Conservation (phyloP, 2,888 invertebrate genomes). For the Fragum fragum region DNA sequence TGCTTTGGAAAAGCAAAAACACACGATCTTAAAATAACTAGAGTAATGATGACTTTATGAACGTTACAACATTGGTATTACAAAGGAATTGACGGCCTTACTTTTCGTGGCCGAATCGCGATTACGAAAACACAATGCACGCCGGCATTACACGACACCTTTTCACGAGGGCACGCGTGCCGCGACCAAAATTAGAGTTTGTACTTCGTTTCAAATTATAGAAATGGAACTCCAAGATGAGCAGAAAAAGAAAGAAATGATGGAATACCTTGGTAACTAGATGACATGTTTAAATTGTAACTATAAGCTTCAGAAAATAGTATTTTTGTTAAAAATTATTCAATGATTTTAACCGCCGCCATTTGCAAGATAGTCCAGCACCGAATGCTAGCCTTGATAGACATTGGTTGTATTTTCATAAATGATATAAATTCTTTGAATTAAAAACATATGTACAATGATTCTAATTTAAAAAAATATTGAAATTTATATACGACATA, state of each 20-base stretch:
- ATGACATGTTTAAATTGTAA: slow-evolving; percentile 13
- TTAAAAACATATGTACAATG: too few relatives aligned
- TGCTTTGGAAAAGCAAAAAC: too few relatives aligned
- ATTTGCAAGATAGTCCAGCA: slow-evolving; percentile 25
- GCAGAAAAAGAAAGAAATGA: neutral
- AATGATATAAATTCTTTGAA: too few relatives aligned
- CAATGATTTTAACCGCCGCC: slow-evolving; percentile 22
- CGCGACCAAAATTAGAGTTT: neutral
- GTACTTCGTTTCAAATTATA: neutral
- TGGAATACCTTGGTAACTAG: slow-evolving; percentile 21
- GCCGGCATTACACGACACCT: neutral
- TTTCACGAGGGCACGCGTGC: slow-evolving; percentile 28
- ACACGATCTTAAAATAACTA: too few relatives aligned
- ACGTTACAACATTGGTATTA: too few relatives aligned
- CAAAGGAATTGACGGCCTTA: too few relatives aligned
- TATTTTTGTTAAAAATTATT: slow-evolving; percentile 18
- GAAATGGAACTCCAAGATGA: neutral
- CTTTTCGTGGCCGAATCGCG: too few relatives aligned
- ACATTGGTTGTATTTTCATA: slow-evolving; percentile 11
- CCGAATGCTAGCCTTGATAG: neutral
- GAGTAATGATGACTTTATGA: too few relatives aligned
- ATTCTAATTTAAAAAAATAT: neutral
- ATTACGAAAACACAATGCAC: slow-evolving; percentile 4
- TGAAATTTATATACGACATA: neutral
- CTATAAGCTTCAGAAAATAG: neutral